Base-by-base conservation (phyloP, 2,888 invertebrate genomes). In the Chydorus sphaericus region DNA sequence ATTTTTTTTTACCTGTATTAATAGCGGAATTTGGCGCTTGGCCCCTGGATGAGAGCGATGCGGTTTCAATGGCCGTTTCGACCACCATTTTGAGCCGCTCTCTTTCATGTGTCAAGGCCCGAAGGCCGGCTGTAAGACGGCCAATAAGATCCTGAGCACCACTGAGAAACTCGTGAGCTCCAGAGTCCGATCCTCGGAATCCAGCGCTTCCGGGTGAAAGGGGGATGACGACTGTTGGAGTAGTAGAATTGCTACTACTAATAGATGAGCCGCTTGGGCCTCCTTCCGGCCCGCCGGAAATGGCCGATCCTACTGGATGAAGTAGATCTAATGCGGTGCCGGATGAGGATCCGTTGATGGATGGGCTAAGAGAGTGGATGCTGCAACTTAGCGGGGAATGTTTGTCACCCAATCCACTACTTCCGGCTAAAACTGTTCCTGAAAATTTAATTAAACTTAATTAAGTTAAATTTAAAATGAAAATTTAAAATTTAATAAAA, bases 81-180 rank as follows among this genome's bases (percentile, higher is more conserved):
- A 83, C 69, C 1, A 80, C 76, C 48, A 75, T 74, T 65, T 81
- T 81, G 62, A 84, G 67, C 50, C 79, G 74, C 50, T 81, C 77
- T 14, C 82, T 72, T 66, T 80, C 79, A 16, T 52, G 52, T 23
- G 16, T 33, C 33, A 52, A 7, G 66, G 67, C 11, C 63, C 63
- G 55, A 70, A 64, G 36, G 64, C 63, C 55, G 65, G 65, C 30
- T 65, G 60, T 23, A 68, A 52, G 23, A 8, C 52, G 52, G n/a
- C 36, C 36, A 18, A 52, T 36, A 33, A 52, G 33, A 36, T 52
- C 52, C 33, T 52, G 52, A 36, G 52, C 52, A 20, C 52, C 52
- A 18, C 14, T 31, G 11, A 52, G 23, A 52, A 52, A 52, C 20
- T 52, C 52, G 52, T 36, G 33, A n/a, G n/a, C n/a, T 11, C 52